phyloP scores from a whole-genome alignment of 2,797 vertebrate genomes.

The Syngnathus rostellatus region DNA sequence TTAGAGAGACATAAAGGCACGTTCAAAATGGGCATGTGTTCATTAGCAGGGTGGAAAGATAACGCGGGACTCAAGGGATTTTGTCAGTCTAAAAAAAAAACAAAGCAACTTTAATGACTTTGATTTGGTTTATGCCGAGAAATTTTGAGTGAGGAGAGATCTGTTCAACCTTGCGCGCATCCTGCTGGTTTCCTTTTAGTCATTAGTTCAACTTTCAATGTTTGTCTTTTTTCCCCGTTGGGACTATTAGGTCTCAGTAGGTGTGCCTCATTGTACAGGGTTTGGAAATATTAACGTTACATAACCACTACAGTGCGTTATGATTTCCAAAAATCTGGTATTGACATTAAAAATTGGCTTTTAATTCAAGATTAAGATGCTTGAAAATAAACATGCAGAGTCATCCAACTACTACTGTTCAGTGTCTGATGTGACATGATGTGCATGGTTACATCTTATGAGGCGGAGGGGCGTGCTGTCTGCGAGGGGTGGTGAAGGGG shows the following conservation, averaged over 20 bases:
- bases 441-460: slow-evolving; percentile 25
- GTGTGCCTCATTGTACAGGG: slow-evolving; percentile 22
- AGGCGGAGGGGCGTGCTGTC: not conserved
- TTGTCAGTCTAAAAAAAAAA: slow-evolving; percentile 28
- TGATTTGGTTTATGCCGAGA: slow-evolving; percentile 28
- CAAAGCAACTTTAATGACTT: slow-evolving; percentile 35
- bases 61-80: slow-evolving; percentile 19
- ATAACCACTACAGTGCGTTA: slow-evolving; percentile 15
- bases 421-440: slow-evolving; percentile 16
- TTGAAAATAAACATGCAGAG: not conserved
- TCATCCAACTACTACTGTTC: slow-evolving; percentile 17
- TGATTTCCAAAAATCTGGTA: slow-evolving; percentile 23
- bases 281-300: slow-evolving; percentile 17
- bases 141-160: slow-evolving; percentile 28
- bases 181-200: slow-evolving; percentile 37
- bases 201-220: slow-evolving; percentile 32
- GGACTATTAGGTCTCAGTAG: slow-evolving; percentile 26
- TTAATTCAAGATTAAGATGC: slow-evolving; percentile 18
- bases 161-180: slow-evolving; percentile 45
- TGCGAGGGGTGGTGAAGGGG: slow-evolving; percentile 19
- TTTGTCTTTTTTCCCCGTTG: slow-evolving; percentile 31
- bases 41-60: slow-evolving; percentile 25
- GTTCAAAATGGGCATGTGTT: slow-evolving; percentile 39
- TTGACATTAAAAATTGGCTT: slow-evolving; percentile 14
- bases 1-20: slow-evolving; percentile 28